Evolutionary conservation across 2,113 vertebrate species (phyloP).

Genomic region (Ploceus nigricollis): DNA sequence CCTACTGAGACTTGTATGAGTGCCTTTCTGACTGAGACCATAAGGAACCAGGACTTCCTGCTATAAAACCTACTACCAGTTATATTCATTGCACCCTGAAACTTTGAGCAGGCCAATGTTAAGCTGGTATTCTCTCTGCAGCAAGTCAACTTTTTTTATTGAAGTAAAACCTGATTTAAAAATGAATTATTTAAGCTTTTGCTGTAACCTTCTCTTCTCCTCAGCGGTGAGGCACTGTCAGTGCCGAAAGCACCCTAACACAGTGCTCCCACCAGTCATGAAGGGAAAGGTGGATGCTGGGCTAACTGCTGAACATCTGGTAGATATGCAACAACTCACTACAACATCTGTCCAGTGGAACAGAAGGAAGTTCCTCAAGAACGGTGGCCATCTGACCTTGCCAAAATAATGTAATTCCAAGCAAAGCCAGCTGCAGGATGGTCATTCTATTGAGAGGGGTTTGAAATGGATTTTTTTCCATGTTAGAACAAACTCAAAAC

Average conservation of each 20-base stretch:
- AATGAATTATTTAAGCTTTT: not conserved
- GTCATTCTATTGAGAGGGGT: not conserved
- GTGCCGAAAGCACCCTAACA: not conserved
- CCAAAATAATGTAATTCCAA: not conserved
- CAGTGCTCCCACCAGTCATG: not conserved
- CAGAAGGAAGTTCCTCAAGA: not conserved
- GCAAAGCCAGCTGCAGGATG: not conserved
- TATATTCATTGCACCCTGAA: slow-evolving; percentile 13
- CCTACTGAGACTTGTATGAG: no score
- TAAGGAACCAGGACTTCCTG: no score
- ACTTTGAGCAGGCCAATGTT: not conserved
- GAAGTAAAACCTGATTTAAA: not conserved
- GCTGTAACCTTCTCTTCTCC: not conserved
- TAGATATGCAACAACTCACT: not conserved
- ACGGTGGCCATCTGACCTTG: not conserved
- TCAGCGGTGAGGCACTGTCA: not conserved
- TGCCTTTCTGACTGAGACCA: no score
- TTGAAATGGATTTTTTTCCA: not conserved
- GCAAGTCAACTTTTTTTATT: not conserved
- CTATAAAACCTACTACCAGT: no score
- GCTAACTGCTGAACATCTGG: not conserved
- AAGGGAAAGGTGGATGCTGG: not conserved
- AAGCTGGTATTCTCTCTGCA: not conserved
- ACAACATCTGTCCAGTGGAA: not conserved
- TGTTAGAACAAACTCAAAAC: not conserved